Evolutionary conservation across 1,140 invertebrate species (phyloP), one percentile per base, ranked within the genome.

Genomic region (Globodera ellingtonae): DNA sequence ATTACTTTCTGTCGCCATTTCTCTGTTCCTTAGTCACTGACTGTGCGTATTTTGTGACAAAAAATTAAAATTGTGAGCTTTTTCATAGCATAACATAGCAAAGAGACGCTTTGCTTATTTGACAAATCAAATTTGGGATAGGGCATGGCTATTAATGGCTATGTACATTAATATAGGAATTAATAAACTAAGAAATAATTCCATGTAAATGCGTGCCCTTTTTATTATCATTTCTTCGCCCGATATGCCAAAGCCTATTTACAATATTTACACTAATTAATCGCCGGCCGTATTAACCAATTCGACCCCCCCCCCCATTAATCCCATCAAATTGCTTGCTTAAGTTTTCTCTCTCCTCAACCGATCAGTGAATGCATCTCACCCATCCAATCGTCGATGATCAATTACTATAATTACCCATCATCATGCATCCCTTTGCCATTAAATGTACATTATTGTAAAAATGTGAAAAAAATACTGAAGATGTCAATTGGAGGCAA

Each of bases 381-480:
- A 18, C 18, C 56, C 18, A 18, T 15, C 56, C 18, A 18, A 6
- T 15, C 56, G 56, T 13, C 10, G 7, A 52, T 52, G 50, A 52
- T 62, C 10, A 62, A 18, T 62, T 35, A 35, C 35, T 35, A 35
- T 35, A 35, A 35, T 35, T 62, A 62, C 18, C 56, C 13, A 18
- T 18, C 56, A 24, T 59, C 18, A 18, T 52, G 7, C 50, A 52
- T 13, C 56, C 10, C 10, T 62, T 18, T 18, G 56, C 56, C 18
- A 62, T 62, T 62, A 62, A 62, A 62, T 62, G 56, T 62, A 62
- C 56, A 62, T 62, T 62, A 62, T 18, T 62, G 50, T 62, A 62
- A 15, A 62, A 62, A 18, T 35, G 35, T 35, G 35, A 35, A 35
- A 35, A 35, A 35, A 35, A 35, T 35, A 35, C 35, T 35, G 35